phyloP scores from a whole-genome alignment of 2,113 vertebrate species.

The Pelecanoides urinatrix region DNA sequence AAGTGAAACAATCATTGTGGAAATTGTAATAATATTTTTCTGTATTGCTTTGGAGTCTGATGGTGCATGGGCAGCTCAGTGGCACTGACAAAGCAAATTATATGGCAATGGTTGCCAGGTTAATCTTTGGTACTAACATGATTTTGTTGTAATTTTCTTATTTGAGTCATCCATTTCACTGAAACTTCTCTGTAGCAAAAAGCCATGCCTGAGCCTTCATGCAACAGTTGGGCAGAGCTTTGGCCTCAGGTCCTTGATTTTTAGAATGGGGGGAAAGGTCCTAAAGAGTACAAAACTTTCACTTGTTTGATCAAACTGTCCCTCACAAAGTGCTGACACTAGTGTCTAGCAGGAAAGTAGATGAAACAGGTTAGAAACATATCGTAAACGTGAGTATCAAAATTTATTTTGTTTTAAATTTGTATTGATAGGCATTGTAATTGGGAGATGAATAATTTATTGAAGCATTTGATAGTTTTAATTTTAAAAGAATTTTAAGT shows the following conservation, averaged over 20 bases:
- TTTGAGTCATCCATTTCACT: background rate
- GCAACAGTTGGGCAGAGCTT: background rate
- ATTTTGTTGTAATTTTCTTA: background rate
- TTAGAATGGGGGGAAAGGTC: constrained; percentile 59
- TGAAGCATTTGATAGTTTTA: background rate
- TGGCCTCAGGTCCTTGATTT: constrained; percentile 53
- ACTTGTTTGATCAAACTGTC: background rate
- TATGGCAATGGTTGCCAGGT: background rate
- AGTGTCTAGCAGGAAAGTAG: background rate
- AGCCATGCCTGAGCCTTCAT: background rate
- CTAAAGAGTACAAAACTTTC: background rate
- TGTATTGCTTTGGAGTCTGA: background rate
- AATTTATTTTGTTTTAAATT: background rate
- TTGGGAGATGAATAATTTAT: background rate
- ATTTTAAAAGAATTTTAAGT: background rate
- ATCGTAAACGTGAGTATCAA: constrained; percentile 13
- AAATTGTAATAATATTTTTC: background rate
- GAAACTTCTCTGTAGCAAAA: background rate
- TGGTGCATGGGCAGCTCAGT: background rate
- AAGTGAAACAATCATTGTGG: background rate
- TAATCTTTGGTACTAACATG: background rate
- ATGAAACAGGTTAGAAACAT: background rate
- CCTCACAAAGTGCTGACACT: constrained; percentile 14
- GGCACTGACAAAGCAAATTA: background rate
- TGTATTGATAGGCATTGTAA: background rate